Conservation (phyloP, 2,888 invertebrate species). For the Oxystoma pomonae region DNA sequence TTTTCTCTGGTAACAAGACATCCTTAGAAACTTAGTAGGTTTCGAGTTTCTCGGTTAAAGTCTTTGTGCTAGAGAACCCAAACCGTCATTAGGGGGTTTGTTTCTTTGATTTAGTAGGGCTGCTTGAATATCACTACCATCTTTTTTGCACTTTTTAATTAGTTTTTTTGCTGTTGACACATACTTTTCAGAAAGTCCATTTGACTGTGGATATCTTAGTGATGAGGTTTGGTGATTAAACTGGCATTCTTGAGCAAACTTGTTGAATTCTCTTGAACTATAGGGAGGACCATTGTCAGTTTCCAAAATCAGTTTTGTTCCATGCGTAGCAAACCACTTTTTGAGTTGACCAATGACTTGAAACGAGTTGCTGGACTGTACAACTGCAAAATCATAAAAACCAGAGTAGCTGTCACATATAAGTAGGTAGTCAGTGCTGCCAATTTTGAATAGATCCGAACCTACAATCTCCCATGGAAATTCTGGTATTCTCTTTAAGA, state of each 20-base stretch:
- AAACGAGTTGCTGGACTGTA: neutral
- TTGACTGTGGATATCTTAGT: neutral
- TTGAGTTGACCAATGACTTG: neutral
- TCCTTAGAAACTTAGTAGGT: neutral
- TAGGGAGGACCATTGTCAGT: too few relatives aligned
- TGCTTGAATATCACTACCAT: neutral
- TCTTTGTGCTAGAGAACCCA: neutral
- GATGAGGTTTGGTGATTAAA: too few relatives aligned
- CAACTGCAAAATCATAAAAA: neutral
- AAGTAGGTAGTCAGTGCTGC: too few relatives aligned
- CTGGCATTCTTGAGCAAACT: too few relatives aligned
- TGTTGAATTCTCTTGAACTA: too few relatives aligned
- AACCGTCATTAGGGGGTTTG: neutral
- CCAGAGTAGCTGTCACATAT: neutral
- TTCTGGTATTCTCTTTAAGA: too few relatives aligned
- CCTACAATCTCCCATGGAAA: too few relatives aligned
- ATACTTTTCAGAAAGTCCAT: neutral
- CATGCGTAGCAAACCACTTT: neutral
- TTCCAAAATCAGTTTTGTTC: neutral
- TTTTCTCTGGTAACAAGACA: neutral
- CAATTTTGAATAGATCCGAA: too few relatives aligned
- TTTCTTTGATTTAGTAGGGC: constrained; percentile 1
- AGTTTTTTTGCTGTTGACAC: neutral
- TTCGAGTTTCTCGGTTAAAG: neutral
- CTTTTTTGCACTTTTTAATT: neutral